Evolutionary conservation across 2,797 vertebrate genomes (phyloP).

Genomic region (Bovichtus diacanthus): DNA sequence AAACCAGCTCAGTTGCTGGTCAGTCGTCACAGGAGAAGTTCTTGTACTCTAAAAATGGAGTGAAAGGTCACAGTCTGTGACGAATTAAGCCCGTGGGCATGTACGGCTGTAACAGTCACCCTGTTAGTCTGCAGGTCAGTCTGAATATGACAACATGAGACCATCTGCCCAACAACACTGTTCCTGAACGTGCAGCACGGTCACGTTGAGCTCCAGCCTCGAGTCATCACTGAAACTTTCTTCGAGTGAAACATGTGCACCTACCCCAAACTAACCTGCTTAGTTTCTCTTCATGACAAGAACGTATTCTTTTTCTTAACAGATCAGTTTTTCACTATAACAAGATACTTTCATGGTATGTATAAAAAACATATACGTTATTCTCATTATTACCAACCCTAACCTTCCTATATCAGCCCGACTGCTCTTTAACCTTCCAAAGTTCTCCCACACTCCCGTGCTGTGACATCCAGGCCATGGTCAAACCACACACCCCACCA

Average conservation of each 20-base stretch:
- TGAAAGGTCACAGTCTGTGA: conserved; percentile 35
- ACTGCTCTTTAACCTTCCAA: too few species aligned
- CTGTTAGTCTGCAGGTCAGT: conserved; percentile 58
- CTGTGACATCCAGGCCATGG: too few species aligned
- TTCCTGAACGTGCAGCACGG: conserved; percentile 24
- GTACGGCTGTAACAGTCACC: conserved; percentile 38
- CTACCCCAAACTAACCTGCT: not conserved
- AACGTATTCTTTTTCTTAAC: not conserved
- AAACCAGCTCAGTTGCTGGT: not conserved
- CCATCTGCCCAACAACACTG: conserved; percentile 54
- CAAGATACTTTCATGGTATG: not conserved
- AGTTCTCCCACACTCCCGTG: too few species aligned
- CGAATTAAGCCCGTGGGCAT: conserved; percentile 26
- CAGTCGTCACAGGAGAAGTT: not conserved
- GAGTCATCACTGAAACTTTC: conserved; percentile 4
- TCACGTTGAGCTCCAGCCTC: conserved; percentile 32
- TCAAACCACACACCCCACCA: too few species aligned
- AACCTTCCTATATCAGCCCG: not conserved
- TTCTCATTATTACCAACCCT: not conserved
- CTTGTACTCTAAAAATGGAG: conserved; percentile 20
- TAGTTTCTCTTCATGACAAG: not conserved
- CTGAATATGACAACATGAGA: conserved; percentile 50
- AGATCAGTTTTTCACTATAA: not conserved
- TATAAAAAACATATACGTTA: not conserved
- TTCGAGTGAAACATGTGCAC: not conserved